Base-by-base conservation (phyloP, 1,140 invertebrate genomes). In the Diuraphis noxia region DNA sequence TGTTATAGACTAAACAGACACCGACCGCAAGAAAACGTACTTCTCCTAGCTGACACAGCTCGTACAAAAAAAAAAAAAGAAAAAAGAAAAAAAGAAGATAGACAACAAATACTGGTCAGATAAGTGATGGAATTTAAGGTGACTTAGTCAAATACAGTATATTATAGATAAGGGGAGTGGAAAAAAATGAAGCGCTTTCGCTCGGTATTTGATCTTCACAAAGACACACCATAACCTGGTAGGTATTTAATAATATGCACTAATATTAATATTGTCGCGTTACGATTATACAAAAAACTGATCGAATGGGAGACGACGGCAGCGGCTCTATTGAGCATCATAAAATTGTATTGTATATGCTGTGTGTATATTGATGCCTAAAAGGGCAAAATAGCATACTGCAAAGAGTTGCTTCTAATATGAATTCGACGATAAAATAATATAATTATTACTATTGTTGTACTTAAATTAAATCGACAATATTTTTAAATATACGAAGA, bases 71-170 rank as follows among this genome's bases (percentile, higher is more conserved):
- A 82, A 4, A 82, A 82, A 40, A 30, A 25, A 40, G 30, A 40
- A 82, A 4, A 82, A 82, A 40, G 17, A 25, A 21, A 38, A 34
- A 77, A n/a, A 77, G 8, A 36, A 77, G n/a, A 81, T 34, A 30
- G 81, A 82, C n/a, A 84, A 43, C 43, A 85, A 86, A 46, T 49
- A 86, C 41, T 34, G 84, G 46, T 86, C 84, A 34, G n/a, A 86
- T 86, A 49, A 49, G n/a, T 23, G n/a, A 49, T 46, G 84, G 43
- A 86, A 86, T 86, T 86, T 49, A 49, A 49, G 43, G 84, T 49
- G 84, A 49, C 84, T 86, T 86, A 86, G 43, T 86, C 84, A 86
- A 86, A 86, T 34, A 86, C 19, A 25, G 36, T 41, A 41, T 41
- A 34, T 84, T 46, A n/a, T n/a, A 84, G 82, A 84, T 84, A 84